Percentiles rank a stretch among this genome's conserved stretches.
phyloP scores from a whole-genome alignment of 2,113 vertebrate genomes.

The Bombycilla garrulus region DNA sequence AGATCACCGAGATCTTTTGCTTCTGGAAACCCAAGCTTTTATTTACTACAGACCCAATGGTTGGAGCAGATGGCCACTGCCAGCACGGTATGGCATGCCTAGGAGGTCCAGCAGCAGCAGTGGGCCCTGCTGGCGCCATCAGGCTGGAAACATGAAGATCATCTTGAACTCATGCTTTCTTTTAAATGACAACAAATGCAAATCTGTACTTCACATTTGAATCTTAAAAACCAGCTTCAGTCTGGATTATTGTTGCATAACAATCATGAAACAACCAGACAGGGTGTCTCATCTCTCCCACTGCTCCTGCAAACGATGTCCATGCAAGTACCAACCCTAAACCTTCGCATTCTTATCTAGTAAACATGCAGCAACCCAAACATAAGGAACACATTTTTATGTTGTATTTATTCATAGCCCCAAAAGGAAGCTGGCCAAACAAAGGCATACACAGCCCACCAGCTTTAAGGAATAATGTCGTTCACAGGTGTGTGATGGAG shows the following conservation, averaged over 20 bases:
- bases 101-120: not conserved
- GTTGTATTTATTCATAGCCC: not conserved
- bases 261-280: not conserved
- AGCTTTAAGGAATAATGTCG: not conserved
- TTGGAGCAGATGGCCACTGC: not conserved
- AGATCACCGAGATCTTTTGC: not conserved
- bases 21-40: not conserved
- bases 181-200: not conserved
- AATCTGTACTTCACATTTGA: not conserved
- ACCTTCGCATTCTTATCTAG: not conserved
- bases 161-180: not conserved
- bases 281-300: not conserved
- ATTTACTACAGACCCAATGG: not conserved
- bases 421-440: not conserved
- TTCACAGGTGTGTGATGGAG: fast-evolving
- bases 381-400: not conserved
- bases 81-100: fast-evolving
- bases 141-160: not conserved
- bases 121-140: not conserved
- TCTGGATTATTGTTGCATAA: not conserved
- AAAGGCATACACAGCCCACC: not conserved
- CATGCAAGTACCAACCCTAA: not conserved
- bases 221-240: not conserved
- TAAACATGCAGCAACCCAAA: not conserved
- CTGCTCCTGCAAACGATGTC: not conserved